Base-by-base conservation (phyloP, 1,140 invertebrate species). In the Ips nitidus region DNA sequence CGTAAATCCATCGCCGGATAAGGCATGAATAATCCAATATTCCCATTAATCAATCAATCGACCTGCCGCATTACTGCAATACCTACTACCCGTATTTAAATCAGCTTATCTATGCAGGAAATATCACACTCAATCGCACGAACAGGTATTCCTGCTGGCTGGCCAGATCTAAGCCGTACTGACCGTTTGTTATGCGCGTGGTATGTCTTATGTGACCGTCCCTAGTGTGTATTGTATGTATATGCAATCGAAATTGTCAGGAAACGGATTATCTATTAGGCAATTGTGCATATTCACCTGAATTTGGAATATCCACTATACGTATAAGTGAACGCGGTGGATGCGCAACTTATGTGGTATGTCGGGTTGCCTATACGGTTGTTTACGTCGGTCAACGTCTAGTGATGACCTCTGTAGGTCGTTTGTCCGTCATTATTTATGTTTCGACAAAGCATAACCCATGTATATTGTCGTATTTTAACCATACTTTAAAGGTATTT, bases 71-170 rank as follows among this genome's bases (percentile, higher is more conserved):
- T 58, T 65, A 40, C 53, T 66, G 64, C 55, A 66, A 66, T 66
- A 58, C 53, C 64, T 50, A 66, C 64, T 66, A 61, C 59, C 66
- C 59, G 41, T 68, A 68, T 62, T 68, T 68, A 68, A 68, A 68
- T 60, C 66, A 45, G 66, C 66, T 68, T 68, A 68, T 68, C 66
- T 68, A 68, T 52, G 57, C 50, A 68, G 66, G 66, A 68, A 68
- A 68, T 62, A 68, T 61, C 66, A 62, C 58, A 62, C 55, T 58
- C 43, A 50, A 66, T 66, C 55, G 55, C 22, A 41, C 40, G 55
- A 66, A 66, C 64, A 66, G 56, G 64, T 58, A 66, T 42, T 66
- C 64, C 64, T 39, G 55, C n/a, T 65, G 52, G 38, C 50, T 38
- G 45, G 43, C 42, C 59, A 5, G n/a, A 7, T 50, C 45, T 50